Conservation (phyloP, 2,888 invertebrate genomes). For the Polylopha cassiicola region DNA sequence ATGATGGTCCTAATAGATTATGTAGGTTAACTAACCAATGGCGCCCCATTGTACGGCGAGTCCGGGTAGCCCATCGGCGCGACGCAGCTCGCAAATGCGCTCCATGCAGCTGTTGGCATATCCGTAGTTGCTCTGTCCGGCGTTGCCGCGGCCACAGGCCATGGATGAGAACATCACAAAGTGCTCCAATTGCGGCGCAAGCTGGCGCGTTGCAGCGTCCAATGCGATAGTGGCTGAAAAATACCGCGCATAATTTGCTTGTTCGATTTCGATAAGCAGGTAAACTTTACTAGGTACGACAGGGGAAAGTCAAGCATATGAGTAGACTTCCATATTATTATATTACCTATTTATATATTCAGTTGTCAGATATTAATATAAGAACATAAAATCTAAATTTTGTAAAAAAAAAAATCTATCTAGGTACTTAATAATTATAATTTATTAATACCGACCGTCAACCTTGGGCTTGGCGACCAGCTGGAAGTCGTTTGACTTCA, state of each 20-base stretch:
- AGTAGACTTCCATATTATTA: no score
- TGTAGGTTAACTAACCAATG: no score
- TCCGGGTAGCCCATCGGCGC: conserved; percentile 88
- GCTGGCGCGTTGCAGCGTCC: conserved; percentile 85
- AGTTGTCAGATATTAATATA: no score
- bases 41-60: conserved; percentile 99
- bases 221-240: conserved; percentile 83
- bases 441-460: conserved; percentile 58
- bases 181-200: conserved; percentile 90
- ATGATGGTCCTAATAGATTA: no score
- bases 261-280: no score
- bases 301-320: no score
- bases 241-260: no score
- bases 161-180: conserved; percentile 98
- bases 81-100: conserved; percentile 91
- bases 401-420: no score
- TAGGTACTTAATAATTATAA: no score
- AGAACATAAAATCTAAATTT: no score
- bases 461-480: conserved; percentile 91
- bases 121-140: conserved; percentile 98
- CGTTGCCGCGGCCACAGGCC: conserved; percentile 97
- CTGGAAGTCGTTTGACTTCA: conserved; percentile 86
- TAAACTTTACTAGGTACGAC: no score
- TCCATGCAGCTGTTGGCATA: conserved; percentile 98
- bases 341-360: no score